Conservation (phyloP, 2,797 vertebrate genomes). For the Sandelia bainsii region DNA sequence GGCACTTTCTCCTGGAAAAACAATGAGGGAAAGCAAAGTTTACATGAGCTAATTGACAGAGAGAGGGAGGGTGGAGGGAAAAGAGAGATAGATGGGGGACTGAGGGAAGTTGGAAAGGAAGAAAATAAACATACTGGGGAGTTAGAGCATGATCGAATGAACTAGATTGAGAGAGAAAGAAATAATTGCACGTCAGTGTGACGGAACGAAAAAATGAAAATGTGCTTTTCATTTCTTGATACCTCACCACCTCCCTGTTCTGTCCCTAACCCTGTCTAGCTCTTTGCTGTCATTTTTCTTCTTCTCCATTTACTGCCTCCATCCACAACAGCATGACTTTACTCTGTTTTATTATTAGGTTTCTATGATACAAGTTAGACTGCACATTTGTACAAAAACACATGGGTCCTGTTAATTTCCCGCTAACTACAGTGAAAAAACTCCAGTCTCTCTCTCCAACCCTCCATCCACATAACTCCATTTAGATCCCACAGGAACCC, state of each 20-base stretch:
- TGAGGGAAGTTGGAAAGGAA: slow-evolving; percentile 53
- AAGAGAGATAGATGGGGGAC: slow-evolving; percentile 63
- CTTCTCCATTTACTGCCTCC: slow-evolving; percentile 4
- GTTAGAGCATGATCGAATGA: slow-evolving; percentile 64
- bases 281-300: slow-evolving; percentile 5
- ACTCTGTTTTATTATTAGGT: slow-evolving; percentile 4
- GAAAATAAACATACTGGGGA: slow-evolving; percentile 75
- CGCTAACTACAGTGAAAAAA: slow-evolving; percentile 32
- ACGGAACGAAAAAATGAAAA: slow-evolving; percentile 73
- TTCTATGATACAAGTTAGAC: slow-evolving; percentile 1
- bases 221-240: slow-evolving; percentile 72
- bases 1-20: slow-evolving; percentile 78
- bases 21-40: slow-evolving; percentile 81
- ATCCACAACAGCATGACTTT: not conserved
- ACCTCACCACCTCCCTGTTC: slow-evolving; percentile 32
- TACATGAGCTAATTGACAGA: slow-evolving; percentile 82
- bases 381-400: not conserved
- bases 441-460: not conserved
- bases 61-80: slow-evolving; percentile 48
- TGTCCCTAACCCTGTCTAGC: slow-evolving; percentile 16
- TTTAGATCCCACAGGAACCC: slow-evolving; percentile 70
- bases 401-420: slow-evolving; percentile 24
- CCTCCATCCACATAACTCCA: slow-evolving; percentile 47
- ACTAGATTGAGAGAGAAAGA: slow-evolving; percentile 32
- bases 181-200: slow-evolving; percentile 41